Evolutionary conservation across 2,797 vertebrate species (phyloP).

Genomic region (Tapirus indicus): DNA sequence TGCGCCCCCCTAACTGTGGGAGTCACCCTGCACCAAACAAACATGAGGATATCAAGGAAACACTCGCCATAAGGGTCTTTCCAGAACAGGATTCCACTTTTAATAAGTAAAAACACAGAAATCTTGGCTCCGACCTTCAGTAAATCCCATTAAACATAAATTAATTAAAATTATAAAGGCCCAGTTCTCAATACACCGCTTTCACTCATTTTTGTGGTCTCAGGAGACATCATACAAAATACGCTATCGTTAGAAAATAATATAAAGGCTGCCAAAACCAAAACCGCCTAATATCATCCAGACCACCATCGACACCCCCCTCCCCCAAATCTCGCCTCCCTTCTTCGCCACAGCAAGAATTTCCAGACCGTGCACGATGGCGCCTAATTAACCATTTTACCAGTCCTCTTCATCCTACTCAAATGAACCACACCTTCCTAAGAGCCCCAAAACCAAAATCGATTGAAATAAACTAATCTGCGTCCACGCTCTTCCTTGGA

Average conservation of each 20-base stretch:
- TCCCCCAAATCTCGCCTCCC: background rate
- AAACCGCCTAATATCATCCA: background rate
- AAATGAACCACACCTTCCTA: background rate
- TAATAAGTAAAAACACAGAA: background rate
- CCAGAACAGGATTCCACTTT: background rate
- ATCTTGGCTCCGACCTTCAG: background rate
- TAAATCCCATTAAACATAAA: slow-evolving; percentile 22
- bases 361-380: background rate
- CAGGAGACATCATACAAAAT: background rate
- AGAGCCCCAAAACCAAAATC: slow-evolving; percentile 15
- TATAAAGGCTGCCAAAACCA: background rate
- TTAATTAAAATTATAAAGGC: background rate
- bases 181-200: background rate
- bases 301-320: background rate
- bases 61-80: background rate
- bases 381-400: background rate
- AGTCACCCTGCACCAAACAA: background rate
- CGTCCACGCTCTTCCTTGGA: background rate
- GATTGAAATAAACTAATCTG: background rate
- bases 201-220: background rate
- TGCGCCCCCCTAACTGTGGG: background rate
- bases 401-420: background rate
- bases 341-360: background rate
- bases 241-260: background rate
- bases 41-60: background rate